Percentiles rank a stretch among this genome's conserved stretches.
Conservation (phyloP, 1,140 invertebrate genomes). For the Cydia strobilella region DNA sequence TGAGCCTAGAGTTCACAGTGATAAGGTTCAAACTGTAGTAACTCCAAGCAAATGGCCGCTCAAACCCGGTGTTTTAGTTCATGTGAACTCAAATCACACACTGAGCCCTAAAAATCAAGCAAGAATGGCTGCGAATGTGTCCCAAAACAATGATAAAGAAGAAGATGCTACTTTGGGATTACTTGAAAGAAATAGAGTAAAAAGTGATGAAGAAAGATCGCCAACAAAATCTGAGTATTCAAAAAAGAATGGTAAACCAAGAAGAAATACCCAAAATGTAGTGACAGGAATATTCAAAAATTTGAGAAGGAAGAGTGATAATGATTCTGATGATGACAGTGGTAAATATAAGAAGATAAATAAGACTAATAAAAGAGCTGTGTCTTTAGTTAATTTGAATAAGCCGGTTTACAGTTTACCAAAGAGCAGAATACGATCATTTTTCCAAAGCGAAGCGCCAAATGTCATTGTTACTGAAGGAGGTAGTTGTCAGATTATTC, state of each 20-base stretch:
- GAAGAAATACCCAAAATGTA: conserved; percentile 58
- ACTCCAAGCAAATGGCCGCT: conserved; percentile 90
- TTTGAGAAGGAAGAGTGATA: conserved; percentile 63
- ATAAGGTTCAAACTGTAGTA: conserved; percentile 61
- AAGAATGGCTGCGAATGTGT: conserved; percentile 51
- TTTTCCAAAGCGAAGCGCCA: conserved; percentile 74
- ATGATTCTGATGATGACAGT: conserved; percentile 67
- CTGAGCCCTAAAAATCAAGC: conserved; percentile 78
- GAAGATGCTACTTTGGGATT: conserved; percentile 69
- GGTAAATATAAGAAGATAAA: conserved; percentile 74
- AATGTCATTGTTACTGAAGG: conserved; percentile 78
- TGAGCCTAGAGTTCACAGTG: conserved; percentile 47
- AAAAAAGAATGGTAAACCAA: conserved; percentile 65
- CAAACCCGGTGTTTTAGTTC: conserved; percentile 92
- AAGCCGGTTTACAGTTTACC: conserved; percentile 58
- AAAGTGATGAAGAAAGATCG: conserved; percentile 44
- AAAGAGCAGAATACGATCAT: conserved; percentile 66
- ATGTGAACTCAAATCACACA: conserved; percentile 85
- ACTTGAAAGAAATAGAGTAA: conserved; percentile 62
- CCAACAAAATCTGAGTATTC: conserved; percentile 57
- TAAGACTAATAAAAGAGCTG: conserved; percentile 71
- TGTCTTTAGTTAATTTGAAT: conserved; percentile 68
- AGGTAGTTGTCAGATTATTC: conserved; percentile 65
- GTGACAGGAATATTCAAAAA: conserved; percentile 69
- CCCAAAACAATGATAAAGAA: conserved; percentile 42